Evolutionary conservation across 2,113 vertebrate genomes (phyloP).

Genomic region (Camelus bactrianus): DNA sequence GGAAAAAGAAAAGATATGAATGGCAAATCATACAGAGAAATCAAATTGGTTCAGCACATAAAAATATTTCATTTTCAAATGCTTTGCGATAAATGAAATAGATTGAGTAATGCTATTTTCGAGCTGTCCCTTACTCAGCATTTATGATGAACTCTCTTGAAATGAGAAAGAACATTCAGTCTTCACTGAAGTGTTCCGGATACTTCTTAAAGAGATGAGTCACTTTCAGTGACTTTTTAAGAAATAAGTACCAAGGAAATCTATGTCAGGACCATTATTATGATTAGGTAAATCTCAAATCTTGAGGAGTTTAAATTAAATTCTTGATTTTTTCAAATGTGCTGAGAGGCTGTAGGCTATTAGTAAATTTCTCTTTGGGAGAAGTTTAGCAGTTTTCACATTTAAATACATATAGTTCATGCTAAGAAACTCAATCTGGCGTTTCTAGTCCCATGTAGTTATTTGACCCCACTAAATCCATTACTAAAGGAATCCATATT

Average conservation of each 20-base stretch:
- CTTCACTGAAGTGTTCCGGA: constrained; percentile 51
- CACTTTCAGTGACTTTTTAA: constrained; percentile 48
- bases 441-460: background rate
- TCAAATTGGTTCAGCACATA: constrained; percentile 72
- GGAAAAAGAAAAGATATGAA: constrained; percentile 70
- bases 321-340: constrained; percentile 58
- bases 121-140: constrained; percentile 53
- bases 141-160: constrained; percentile 68
- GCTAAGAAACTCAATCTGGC: background rate
- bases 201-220: constrained; percentile 48
- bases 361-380: constrained; percentile 46
- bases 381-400: constrained; percentile 21
- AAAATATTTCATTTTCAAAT: constrained; percentile 77
- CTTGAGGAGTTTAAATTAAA: constrained; percentile 56
- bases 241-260: constrained; percentile 41
- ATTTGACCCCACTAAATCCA: background rate
- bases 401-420: background rate
- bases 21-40: constrained; percentile 72
- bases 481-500: background rate
- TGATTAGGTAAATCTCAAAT: constrained; percentile 52
- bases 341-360: background rate
- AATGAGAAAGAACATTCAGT: constrained; percentile 63
- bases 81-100: constrained; percentile 67
- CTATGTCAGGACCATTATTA: background rate
- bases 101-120: constrained; percentile 72